Percentiles rank a stretch among this genome's conserved stretches.
These are phyloP conservation scores for Cerastis leucographa DNA, from an alignment of 2,888 invertebrate genomes.

Conservation along the genomic window DNA sequence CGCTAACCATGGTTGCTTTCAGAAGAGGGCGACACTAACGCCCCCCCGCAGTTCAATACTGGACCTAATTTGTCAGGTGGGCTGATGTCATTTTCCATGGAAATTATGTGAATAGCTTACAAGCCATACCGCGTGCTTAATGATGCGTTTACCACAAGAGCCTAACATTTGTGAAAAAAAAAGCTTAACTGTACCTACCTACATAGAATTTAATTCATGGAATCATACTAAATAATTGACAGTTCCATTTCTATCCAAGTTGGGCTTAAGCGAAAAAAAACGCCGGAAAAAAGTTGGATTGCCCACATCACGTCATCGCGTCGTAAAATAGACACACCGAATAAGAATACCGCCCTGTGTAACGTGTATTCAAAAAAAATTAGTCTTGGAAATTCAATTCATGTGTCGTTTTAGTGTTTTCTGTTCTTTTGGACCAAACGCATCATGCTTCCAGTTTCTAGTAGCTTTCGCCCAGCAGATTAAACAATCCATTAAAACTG, in stretches of 20 bases:
- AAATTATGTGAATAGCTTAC: conserved; percentile 42
- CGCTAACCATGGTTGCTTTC: conserved; percentile 62
- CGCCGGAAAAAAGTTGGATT: not conserved
- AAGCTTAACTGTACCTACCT: not conserved
- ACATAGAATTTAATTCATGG: not conserved
- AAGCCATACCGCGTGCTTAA: conserved; percentile 37
- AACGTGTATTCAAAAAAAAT: not conserved
- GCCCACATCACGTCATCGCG: not conserved
- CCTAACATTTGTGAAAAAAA: not conserved
- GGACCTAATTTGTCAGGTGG: conserved; percentile 58
- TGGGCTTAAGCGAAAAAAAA: not conserved
- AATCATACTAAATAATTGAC: not conserved
- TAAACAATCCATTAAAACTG: conserved; percentile 48
- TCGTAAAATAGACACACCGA: not conserved
- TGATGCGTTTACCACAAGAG: conserved; percentile 40
- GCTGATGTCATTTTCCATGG: conserved; percentile 27
- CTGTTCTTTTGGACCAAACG: conserved; percentile 42
- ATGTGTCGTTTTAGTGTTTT: not conserved
- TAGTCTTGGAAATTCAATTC: not conserved
- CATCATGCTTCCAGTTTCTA: conserved; percentile 31
- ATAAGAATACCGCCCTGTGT: not conserved
- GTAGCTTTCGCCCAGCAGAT: conserved; percentile 20
- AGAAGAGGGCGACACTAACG: conserved; percentile 48
- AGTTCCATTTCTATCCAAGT: not conserved
- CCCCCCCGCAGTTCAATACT: conserved; percentile 23